phyloP scores from a whole-genome alignment of 2,888 invertebrate species.

The Melanostoma scalare region DNA sequence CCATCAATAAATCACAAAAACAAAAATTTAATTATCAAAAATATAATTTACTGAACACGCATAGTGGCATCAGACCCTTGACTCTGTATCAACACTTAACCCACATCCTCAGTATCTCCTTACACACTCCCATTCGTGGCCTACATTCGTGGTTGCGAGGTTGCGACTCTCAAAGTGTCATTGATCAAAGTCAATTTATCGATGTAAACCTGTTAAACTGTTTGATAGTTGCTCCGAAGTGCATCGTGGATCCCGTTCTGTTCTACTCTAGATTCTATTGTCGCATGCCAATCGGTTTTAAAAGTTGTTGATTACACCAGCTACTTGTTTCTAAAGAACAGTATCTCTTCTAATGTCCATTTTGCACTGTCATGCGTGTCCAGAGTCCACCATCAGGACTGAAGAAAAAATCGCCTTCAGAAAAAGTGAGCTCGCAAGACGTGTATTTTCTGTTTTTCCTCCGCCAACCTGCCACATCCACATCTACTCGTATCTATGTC shows the following conservation, averaged over 20 bases:
- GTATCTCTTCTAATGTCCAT: constrained; percentile 50
- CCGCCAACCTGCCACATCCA: constrained; percentile 11
- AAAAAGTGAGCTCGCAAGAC: constrained; percentile 48
- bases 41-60: not conserved
- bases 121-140: constrained; percentile 43
- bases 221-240: constrained; percentile 49
- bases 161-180: constrained; percentile 28
- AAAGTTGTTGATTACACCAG: constrained; percentile 37
- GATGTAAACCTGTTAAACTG: constrained; percentile 61
- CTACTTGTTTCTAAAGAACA: constrained; percentile 12
- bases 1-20: constrained; percentile 34
- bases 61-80: constrained; percentile 41
- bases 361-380: constrained; percentile 32
- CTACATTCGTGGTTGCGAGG: constrained; percentile 28
- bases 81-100: constrained; percentile 14
- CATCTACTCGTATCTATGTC: not conserved
- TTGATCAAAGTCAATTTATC: constrained; percentile 57
- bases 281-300: constrained; percentile 62
- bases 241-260: constrained; percentile 59
- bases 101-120: constrained; percentile 2
- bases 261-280: constrained; percentile 70
- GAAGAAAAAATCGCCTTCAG: constrained; percentile 3
- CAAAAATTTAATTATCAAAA: constrained; percentile 45
- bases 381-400: not conserved
- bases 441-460: constrained; percentile 16